These are phyloP conservation scores for Pangasius djambal DNA, from an alignment of 2,797 vertebrate species.

Conservation along the genomic window DNA sequence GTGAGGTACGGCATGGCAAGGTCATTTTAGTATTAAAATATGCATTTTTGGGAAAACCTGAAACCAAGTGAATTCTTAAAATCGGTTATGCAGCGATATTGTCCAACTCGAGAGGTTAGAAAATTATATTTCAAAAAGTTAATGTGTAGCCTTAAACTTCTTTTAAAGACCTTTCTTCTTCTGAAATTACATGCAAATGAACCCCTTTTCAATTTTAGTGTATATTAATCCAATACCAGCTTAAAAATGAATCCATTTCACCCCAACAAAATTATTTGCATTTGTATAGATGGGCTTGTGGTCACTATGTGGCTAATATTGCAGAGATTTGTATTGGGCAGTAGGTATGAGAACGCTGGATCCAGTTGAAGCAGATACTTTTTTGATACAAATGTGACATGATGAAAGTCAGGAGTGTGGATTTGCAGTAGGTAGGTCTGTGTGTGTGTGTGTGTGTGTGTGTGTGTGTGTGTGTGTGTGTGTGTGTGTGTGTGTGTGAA, in stretches of 20 bases:
- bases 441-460: slow-evolving; percentile 56
- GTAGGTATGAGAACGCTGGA: background rate
- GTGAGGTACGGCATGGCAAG: background rate
- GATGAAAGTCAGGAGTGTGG: background rate
- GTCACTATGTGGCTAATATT: too few species aligned
- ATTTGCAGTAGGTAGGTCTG: slow-evolving; percentile 41
- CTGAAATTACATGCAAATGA: slow-evolving; percentile 6
- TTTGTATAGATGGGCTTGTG: background rate
- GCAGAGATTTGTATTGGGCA: background rate
- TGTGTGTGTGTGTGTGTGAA: slow-evolving; percentile 53
- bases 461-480: slow-evolving; percentile 54
- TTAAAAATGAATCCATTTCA: background rate
- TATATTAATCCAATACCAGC: background rate
- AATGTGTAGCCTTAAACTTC: background rate
- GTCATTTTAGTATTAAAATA: background rate
- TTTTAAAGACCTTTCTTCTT: background rate
- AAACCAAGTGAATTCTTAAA: background rate
- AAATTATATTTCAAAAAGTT: background rate
- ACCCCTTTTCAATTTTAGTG: background rate
- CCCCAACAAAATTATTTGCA: background rate
- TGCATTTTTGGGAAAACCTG: background rate
- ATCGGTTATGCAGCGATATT: background rate
- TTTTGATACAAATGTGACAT: background rate
- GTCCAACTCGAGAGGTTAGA: background rate
- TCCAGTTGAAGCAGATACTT: background rate